Percentiles rank a stretch among this genome's conserved stretches.
Conservation (phyloP, 2,888 invertebrate genomes). For the Helicoverpa assulta region DNA sequence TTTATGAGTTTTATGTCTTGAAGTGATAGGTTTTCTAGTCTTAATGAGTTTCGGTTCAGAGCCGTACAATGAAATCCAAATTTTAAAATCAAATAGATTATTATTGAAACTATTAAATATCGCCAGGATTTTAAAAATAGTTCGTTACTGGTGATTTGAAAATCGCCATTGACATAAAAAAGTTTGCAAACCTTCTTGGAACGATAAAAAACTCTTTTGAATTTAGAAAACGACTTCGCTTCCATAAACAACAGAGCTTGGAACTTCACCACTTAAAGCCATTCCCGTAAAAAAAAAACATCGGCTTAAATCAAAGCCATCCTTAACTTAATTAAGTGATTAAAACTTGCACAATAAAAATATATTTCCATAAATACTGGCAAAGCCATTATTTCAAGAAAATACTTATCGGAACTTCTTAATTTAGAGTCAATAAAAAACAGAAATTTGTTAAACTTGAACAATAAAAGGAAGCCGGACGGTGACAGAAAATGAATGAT, state of each 20-base stretch:
- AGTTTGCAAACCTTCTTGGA: neutral
- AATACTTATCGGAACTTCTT: slow-evolving; percentile 59
- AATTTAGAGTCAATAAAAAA: slow-evolving; percentile 63
- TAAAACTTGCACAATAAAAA: slow-evolving; percentile 62
- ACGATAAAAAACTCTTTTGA: neutral
- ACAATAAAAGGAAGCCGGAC: slow-evolving; percentile 29
- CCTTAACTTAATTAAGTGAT: slow-evolving; percentile 45
- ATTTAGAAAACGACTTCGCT: neutral
- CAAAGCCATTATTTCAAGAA: slow-evolving; percentile 47
- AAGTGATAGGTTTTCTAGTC: neutral
- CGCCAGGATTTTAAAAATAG: too few relatives aligned
- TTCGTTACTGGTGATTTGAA: too few relatives aligned
- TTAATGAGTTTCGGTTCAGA: neutral
- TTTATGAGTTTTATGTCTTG: neutral
- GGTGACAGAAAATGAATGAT: slow-evolving; percentile 21
- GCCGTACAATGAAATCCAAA: neutral
- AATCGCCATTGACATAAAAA: too few relatives aligned
- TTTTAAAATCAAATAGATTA: too few relatives aligned
- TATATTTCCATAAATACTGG: slow-evolving; percentile 37
- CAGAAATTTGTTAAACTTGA: slow-evolving; percentile 57
- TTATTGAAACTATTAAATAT: too few relatives aligned
- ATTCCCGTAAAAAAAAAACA: slow-evolving; percentile 22
- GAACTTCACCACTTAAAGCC: slow-evolving; percentile 4
- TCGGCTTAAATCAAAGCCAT: slow-evolving; percentile 51
- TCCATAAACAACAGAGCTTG: neutral